Evolutionary conservation across 53 echinoderm and acorn worm genomes (phyloP), one percentile per base, ranked within the genome.

Genomic region (Luidia sarsii): DNA sequence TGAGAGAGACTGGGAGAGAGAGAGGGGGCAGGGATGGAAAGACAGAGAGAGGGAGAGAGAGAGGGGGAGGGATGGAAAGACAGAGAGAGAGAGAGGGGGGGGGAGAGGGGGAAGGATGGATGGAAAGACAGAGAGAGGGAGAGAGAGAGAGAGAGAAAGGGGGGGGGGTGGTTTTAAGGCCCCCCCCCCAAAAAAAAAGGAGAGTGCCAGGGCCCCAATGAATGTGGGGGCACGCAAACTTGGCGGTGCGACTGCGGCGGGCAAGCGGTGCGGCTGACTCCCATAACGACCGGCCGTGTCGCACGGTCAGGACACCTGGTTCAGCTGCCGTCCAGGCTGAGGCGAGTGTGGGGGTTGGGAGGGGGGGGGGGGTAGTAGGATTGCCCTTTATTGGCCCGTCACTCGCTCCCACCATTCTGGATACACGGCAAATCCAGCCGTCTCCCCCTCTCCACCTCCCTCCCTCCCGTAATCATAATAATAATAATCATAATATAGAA

Each of bases 161-260:
- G n/a, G n/a, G n/a, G 9, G 61, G 61, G 61, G 61, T n/a, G 6
- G 61, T 61, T 61, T 31, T n/a, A n/a, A n/a, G n/a, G n/a, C n/a
- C n/a, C n/a, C n/a, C n/a, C n/a, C n/a, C n/a, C n/a, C n/a, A n/a
- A n/a, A n/a, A n/a, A n/a, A n/a, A n/a, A n/a, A n/a, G n/a, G n/a
- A n/a, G 39, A 59, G 45, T n/a, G 39, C n/a, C 29, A 46, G 33
- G 45, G 60, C 41, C 60, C 41, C n/a, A 77, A 77, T 77, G 32
- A 60, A 77, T 77, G 77, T 77, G 77, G 77, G 77, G 61, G 77
- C 77, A 77, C 77, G 77, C 61, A 77, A 74, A 77, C 59, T 62
- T 60, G 77, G 19, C 61, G 48, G n/a, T 19, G 35, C 18, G 61
- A 60, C 43, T 62, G 60, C 77, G 31, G 32, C 46, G 61, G 61